Evolutionary conservation across 2,888 invertebrate species (phyloP), one percentile per base, ranked within the genome.

Genomic region (Anagyrus pseudococci): DNA sequence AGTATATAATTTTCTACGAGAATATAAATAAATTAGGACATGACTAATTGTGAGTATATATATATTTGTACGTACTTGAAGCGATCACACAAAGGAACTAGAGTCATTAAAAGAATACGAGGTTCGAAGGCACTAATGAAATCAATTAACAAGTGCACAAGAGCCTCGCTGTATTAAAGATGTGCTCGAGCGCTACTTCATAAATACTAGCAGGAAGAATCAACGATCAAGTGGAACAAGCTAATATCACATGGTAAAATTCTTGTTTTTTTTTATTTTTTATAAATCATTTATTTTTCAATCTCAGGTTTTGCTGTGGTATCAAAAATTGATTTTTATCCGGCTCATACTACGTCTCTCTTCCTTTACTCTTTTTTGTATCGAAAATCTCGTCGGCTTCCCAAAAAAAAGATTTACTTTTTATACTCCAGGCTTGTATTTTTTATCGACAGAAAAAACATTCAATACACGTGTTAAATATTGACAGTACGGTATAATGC

Each of bases 91-190:
- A 20, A 46, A 46, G 4, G 46, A 19, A 15, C 29, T 15, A 48
- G 15, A 25, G 48, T 8, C 0, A 25, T 1, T 15, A 19, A 20
- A 41, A 52, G 10, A 19, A 22, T 15, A 15, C 17, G 49, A 49
- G 26, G 40, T 52, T 22, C 23, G 41, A 60, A 6, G 13, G 41
- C 54, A 29, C 60, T 54, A 54, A 60, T 17, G 48, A 41, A 60
- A 60, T 33, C 54, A 60, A 60, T 60, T 60, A 54, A 25, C 60
- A 23, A 4, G 40, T 48, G 33, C 15, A 19, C 22, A 33, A 7
- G 41, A 19, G 50, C 29, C 25, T 25, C 49, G 49, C n/a, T 4
- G 17, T 19, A 20, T 7, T 33, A n/a, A n/a, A n/a, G n/a, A n/a
- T n/a, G n/a, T n/a, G n/a, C 23, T 13, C 10, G 17, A 41, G 23